phyloP scores from a whole-genome alignment of 2,113 vertebrate genomes.

The Scophthalmus maximus region DNA sequence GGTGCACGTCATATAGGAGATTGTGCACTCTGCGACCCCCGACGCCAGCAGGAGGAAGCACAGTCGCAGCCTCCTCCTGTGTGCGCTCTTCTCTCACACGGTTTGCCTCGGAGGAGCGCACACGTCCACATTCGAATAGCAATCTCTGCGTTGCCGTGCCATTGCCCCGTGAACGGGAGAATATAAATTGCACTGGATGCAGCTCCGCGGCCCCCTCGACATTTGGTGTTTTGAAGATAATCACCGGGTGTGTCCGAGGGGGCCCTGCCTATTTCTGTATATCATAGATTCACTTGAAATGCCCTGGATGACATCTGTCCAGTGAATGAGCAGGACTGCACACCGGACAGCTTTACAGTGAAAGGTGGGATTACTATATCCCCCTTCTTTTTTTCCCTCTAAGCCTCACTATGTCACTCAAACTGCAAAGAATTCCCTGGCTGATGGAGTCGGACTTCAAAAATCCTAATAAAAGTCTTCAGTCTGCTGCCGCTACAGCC shows the following conservation, averaged over 20 bases:
- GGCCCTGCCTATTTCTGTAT: slow-evolving; percentile 23
- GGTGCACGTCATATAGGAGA: slow-evolving; percentile 12
- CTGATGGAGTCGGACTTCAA: slow-evolving; percentile 13
- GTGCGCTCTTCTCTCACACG: not conserved
- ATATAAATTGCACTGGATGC: slow-evolving; percentile 32
- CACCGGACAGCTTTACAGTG: slow-evolving; percentile 2
- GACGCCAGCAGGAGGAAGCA: slow-evolving; percentile 9
- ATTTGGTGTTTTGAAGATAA: slow-evolving; percentile 63
- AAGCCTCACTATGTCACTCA: slow-evolving; percentile 10
- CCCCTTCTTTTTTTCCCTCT: slow-evolving; percentile 8
- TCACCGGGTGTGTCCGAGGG: slow-evolving; percentile 2
- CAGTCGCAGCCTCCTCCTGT: slow-evolving; percentile 7
- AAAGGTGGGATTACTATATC: slow-evolving; percentile 40
- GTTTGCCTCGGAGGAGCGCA: slow-evolving; percentile 10
- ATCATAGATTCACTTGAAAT: slow-evolving; percentile 37
- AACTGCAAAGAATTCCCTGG: slow-evolving; percentile 22
- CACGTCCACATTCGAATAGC: slow-evolving; percentile 21
- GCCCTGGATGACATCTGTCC: slow-evolving; percentile 34
- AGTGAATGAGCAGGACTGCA: slow-evolving; percentile 29
- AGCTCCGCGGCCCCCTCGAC: slow-evolving; percentile 18
- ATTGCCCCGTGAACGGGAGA: slow-evolving; percentile 11
- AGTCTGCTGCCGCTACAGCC: slow-evolving; percentile 13
- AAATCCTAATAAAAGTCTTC: slow-evolving; percentile 15
- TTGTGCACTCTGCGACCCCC: not conserved
- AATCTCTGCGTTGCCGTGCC: slow-evolving; percentile 33